Conservation (phyloP, 2,113 vertebrate genomes). For the Peromyscus californicus region DNA sequence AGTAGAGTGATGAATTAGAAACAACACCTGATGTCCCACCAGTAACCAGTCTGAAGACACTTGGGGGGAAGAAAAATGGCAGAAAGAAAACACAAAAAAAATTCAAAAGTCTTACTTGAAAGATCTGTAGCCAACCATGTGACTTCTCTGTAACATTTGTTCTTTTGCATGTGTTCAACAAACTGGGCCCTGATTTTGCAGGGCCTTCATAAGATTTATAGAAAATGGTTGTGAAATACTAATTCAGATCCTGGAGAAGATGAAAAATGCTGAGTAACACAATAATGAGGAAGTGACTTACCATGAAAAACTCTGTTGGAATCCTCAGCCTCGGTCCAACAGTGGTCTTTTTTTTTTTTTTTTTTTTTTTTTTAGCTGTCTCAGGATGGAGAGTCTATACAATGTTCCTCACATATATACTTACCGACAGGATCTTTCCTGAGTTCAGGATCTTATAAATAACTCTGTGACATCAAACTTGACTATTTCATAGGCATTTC, state of each 20-base stretch:
- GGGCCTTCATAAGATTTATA: not conserved
- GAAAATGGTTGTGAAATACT: not conserved
- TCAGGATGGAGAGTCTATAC: not conserved
- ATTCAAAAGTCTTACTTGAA: not conserved
- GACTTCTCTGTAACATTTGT: not conserved
- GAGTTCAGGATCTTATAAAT: not conserved
- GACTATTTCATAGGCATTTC: not conserved
- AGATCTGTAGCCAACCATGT: not conserved
- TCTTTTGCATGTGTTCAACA: not conserved
- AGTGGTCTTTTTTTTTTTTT: not conserved
- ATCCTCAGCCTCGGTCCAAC: not conserved
- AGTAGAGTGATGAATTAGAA: not conserved
- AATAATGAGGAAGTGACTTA: not conserved
- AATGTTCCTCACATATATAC: not conserved
- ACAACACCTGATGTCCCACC: not conserved
- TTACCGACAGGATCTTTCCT: not conserved
- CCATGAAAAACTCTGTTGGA: not conserved
- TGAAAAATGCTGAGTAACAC: not conserved
- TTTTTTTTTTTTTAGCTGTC: not conserved
- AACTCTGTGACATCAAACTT: not conserved
- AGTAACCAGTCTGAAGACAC: not conserved
- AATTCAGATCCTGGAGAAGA: not conserved
- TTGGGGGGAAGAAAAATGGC: not conserved
- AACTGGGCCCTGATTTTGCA: not conserved
- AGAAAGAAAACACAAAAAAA: not conserved